A percentile compares a stretch with the other conserved stretches of the same genome.
These are phyloP conservation scores for Onychostruthus taczanowskii DNA, from an alignment of 2,113 vertebrate species.

Conservation along the genomic window DNA sequence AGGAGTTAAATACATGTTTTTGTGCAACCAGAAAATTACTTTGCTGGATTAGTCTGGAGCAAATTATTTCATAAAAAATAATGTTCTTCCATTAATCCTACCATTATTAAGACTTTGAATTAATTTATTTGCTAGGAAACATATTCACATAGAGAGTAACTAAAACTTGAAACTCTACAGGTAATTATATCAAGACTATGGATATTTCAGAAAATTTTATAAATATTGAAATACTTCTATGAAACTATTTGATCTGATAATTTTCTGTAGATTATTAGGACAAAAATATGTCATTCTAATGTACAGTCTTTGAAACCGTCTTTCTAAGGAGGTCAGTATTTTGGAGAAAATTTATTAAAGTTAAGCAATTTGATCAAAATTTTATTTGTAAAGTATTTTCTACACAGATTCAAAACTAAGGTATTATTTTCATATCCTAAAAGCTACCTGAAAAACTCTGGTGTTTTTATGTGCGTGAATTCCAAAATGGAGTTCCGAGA, in stretches of 20 bases:
- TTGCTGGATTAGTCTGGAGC: background rate
- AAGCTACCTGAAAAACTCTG: background rate
- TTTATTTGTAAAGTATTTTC: background rate
- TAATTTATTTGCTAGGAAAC: background rate
- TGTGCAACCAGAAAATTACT: background rate
- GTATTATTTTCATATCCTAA: background rate
- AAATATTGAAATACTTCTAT: background rate
- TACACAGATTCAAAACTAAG: background rate
- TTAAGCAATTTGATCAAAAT: background rate
- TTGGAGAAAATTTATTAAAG: background rate
- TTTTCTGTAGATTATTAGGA: background rate
- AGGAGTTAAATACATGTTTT: background rate
- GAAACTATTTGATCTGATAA: background rate
- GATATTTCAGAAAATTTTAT: background rate
- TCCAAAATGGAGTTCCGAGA: background rate
- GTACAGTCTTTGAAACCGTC: background rate
- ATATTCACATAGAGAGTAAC: background rate
- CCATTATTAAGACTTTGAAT: background rate
- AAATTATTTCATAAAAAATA: background rate
- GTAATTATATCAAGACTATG: background rate
- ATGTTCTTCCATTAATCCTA: background rate
- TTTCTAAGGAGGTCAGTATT: background rate
- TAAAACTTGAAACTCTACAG: background rate
- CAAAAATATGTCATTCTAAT: background rate
- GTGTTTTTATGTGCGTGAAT: background rate